A percentile compares a stretch with the other conserved stretches of the same genome.
Evolutionary conservation across 2,113 vertebrate genomes (phyloP).

Genomic region (Nannobrachium achirus): DNA sequence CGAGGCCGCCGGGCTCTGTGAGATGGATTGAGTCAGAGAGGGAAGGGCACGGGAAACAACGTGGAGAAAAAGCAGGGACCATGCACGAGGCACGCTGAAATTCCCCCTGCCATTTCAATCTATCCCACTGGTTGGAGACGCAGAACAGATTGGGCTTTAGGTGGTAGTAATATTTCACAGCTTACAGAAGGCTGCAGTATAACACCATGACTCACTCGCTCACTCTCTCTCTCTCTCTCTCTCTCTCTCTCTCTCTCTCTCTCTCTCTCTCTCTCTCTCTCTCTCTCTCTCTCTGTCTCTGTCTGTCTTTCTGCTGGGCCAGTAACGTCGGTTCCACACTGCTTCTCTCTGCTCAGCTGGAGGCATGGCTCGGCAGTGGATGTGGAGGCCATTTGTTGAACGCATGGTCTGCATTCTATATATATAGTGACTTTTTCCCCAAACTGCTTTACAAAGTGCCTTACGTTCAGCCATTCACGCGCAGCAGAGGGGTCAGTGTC

Average conservation of each 20-base stretch:
- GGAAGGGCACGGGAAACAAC: constrained; percentile 1
- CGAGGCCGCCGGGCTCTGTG: background rate
- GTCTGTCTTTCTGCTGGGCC: constrained; percentile 28
- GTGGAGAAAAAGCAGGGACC: constrained; percentile 45
- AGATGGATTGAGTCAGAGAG: constrained; percentile 20
- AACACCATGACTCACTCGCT: constrained; percentile 34
- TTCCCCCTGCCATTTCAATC: constrained; percentile 47
- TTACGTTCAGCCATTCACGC: no score
- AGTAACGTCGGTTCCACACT: constrained; percentile 43
- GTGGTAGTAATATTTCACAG: constrained; percentile 58
- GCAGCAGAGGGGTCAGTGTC: no score
- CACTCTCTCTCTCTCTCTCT: no score
- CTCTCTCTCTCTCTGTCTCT: background rate
- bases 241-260: no score
- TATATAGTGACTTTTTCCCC: no score
- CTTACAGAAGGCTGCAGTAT: constrained; percentile 37
- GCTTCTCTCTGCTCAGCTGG: constrained; percentile 52
- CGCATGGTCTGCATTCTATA: no score
- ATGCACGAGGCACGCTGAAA: constrained; percentile 25
- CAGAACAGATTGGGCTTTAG: constrained; percentile 53
- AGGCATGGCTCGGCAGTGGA: constrained; percentile 2
- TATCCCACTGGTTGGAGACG: constrained; percentile 25
- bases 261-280: no score
- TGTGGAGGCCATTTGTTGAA: no score
- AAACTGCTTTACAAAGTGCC: no score